Evolutionary conservation across 2,113 vertebrate species (phyloP).

Genomic region (Malaclemys terrapin): DNA sequence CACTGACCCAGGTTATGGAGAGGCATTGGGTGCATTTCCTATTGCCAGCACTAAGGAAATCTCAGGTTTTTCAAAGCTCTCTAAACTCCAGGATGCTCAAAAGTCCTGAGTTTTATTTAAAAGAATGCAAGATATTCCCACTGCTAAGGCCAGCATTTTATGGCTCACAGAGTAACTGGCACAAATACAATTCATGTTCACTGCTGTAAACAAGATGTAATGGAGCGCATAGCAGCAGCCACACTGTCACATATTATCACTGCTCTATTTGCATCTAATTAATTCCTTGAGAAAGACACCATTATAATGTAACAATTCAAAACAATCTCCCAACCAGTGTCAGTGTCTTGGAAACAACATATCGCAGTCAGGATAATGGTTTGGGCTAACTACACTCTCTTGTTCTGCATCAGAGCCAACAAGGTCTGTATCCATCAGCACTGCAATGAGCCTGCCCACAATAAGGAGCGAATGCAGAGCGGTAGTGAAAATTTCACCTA

Average conservation of each 20-base stretch:
- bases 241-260: slow-evolving; percentile 36
- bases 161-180: slow-evolving; percentile 14
- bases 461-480: not conserved
- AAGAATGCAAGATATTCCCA: not conserved
- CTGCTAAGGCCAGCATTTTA: not conserved
- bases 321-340: slow-evolving; percentile 1
- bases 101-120: not conserved
- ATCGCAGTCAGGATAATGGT: not conserved
- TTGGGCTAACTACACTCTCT: not conserved
- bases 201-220: slow-evolving; percentile 56
- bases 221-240: slow-evolving; percentile 28
- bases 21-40: not conserved
- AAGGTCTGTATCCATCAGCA: not conserved
- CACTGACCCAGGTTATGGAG: not conserved
- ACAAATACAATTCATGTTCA: slow-evolving; percentile 10
- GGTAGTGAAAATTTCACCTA: not conserved
- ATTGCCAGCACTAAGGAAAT: not conserved
- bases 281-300: slow-evolving; percentile 43
- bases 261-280: slow-evolving; percentile 30
- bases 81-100: not conserved
- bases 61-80: not conserved
- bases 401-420: not conserved
- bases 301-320: slow-evolving; percentile 42
- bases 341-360: slow-evolving; percentile 26
- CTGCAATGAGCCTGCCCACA: not conserved